Percentiles rank a stretch among this genome's conserved stretches.
Conservation (phyloP, 1,140 invertebrate genomes). For the Euura saliciscinereae region DNA sequence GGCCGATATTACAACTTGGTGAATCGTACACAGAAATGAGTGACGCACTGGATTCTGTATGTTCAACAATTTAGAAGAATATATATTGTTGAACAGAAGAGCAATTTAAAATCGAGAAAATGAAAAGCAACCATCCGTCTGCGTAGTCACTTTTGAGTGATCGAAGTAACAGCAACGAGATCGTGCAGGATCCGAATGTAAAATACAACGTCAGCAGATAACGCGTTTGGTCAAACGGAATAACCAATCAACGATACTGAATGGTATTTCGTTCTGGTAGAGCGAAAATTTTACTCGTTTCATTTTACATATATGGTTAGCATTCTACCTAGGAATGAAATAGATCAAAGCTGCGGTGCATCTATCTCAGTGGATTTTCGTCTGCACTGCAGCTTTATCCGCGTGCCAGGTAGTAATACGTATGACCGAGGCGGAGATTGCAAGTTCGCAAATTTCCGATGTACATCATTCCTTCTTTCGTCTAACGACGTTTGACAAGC, state of each 20-base stretch:
- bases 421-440: not conserved
- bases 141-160: too few species aligned
- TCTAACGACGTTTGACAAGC: too few species aligned
- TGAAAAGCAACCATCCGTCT: too few species aligned
- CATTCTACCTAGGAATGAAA: not conserved
- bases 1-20: conserved; percentile 25
- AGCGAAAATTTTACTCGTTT: not conserved
- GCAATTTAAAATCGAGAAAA: too few species aligned
- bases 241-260: not conserved
- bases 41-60: too few species aligned
- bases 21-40: too few species aligned
- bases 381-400: not conserved
- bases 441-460: not conserved
- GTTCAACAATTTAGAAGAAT: too few species aligned
- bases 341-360: not conserved
- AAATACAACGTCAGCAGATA: not conserved
- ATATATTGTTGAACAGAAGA: too few species aligned
- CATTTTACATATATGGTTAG: not conserved
- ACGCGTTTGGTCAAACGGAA: not conserved
- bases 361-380: not conserved
- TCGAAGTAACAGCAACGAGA: too few species aligned
- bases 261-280: not conserved
- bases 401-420: not conserved
- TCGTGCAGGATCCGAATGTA: not conserved
- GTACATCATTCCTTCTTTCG: not conserved